Evolutionary conservation across 2,113 vertebrate genomes (phyloP).

Genomic region (Trichomycterus rosablanca): DNA sequence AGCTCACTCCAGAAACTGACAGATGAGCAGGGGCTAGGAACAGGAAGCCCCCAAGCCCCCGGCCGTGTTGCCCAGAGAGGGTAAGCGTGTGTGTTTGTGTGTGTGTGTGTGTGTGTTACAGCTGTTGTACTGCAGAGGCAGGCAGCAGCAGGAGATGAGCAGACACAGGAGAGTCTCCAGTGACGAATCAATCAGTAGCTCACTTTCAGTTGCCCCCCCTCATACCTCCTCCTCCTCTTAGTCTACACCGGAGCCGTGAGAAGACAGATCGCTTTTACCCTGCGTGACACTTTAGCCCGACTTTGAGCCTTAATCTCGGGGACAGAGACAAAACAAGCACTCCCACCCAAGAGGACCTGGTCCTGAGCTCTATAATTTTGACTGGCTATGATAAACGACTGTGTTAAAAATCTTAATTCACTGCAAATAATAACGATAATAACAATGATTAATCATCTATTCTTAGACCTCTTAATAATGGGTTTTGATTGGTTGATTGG

Average conservation of each 20-base stretch:
- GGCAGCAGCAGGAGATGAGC: constrained; percentile 30
- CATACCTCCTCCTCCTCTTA: constrained; percentile 3
- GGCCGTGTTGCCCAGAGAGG: constrained; percentile 34
- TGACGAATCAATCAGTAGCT: constrained; percentile 50
- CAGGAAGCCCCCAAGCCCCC: constrained; percentile 51
- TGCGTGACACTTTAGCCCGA: constrained; percentile 16
- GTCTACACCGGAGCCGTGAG: constrained; percentile 28
- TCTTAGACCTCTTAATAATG: no score
- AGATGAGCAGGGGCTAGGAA: constrained; percentile 56
- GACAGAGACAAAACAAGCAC: constrained; percentile 23
- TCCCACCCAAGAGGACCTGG: constrained; percentile 20
- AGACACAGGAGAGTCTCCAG: constrained; percentile 47
- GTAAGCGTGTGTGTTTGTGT: constrained; percentile 32
- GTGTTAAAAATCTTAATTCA: no score
- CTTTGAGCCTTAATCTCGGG: constrained; percentile 35
- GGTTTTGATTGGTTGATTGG: no score
- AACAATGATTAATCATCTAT: no score
- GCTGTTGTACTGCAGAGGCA: constrained; percentile 39
- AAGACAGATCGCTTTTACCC: constrained; percentile 33
- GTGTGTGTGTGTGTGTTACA: constrained; percentile 32
- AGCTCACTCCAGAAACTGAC: constrained; percentile 54
- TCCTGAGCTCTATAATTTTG: constrained; percentile 5
- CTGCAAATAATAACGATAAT: no score
- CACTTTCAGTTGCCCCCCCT: constrained; percentile 31
- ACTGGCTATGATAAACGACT: no score